Evolutionary conservation across 1,140 invertebrate species (phyloP).

Genomic region (Ectropis grisescens): DNA sequence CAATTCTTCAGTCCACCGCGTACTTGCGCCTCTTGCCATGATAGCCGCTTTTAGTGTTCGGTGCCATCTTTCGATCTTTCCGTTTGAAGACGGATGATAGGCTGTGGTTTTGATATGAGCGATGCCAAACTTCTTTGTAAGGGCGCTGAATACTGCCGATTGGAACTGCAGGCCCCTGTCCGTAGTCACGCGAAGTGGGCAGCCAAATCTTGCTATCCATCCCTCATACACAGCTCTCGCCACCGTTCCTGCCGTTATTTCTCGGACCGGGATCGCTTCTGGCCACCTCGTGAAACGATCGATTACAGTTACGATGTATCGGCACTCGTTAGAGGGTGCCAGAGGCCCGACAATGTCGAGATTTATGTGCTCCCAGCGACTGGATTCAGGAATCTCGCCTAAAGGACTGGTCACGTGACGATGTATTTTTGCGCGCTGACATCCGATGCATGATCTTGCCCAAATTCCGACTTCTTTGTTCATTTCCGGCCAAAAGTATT

Average conservation of each 20-base stretch:
- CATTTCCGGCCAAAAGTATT: slow-evolving; percentile 11
- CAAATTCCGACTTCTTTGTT: slow-evolving; percentile 29
- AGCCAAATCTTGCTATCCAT: slow-evolving; percentile 19
- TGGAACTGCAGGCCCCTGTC: slow-evolving; percentile 53
- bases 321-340: slow-evolving; percentile 17
- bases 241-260: slow-evolving; percentile 36
- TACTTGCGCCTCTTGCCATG: slow-evolving; percentile 2
- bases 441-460: slow-evolving; percentile 20
- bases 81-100: slow-evolving; percentile 35
- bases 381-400: slow-evolving; percentile 5
- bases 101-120: too few relatives aligned
- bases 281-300: slow-evolving; percentile 23
- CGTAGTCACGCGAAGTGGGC: slow-evolving; percentile 24
- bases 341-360: slow-evolving; percentile 67
- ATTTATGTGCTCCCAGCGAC: slow-evolving; percentile 56
- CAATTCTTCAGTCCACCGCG: slow-evolving; percentile 24
- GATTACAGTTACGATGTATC: slow-evolving; percentile 54
- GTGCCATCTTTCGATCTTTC: slow-evolving; percentile 39
- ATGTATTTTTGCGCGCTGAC: slow-evolving; percentile 22
- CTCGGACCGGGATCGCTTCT: slow-evolving; percentile 50
- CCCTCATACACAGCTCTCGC: slow-evolving; percentile 2
- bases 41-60: slow-evolving; percentile 41
- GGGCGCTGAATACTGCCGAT: too few relatives aligned
- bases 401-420: slow-evolving; percentile 10
- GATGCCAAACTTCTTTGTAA: too few relatives aligned